Base-by-base conservation (phyloP, 30 jellyfish, hydroid and myxozoan species). In the Cassiopea andromeda region DNA sequence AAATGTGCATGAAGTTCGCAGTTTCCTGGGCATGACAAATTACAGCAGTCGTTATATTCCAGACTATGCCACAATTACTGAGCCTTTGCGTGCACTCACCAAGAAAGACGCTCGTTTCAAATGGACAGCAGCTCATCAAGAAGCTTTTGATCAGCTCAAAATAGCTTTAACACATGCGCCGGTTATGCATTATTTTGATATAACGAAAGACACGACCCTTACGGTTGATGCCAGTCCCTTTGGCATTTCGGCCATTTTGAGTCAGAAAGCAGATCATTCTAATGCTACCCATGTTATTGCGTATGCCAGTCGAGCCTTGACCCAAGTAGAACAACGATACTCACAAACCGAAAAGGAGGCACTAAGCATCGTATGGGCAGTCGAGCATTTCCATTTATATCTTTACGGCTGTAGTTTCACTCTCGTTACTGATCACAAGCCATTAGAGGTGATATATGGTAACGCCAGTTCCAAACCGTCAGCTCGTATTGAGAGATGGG, bases 251-350 rank as follows among this genome's bases (percentile, higher is more conserved):
- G 78, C 92, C 12, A 68, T 75, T 3, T 87, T 87, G 64, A 61
- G 69, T 18, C 92, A 87, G 88, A 2, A 77, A 48, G 92, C 44
- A 0, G 1, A 46, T 27, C 44, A 78, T 38, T 45, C 94, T 4
- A 72, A 49, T 44, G 43, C 47, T 16, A 5, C 68, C 54, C 46
- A 60, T 14, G 93, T 87, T n/a, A 64, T 87, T 43, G 92, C 57
- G 13, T 87, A 87, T 73, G 93, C 82, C 89, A 85, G 88, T 60
- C 84, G 94, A 7, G 71, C 94, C 59, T 81, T 80, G 16, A 60
- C 80, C 18, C 73, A n/a, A 7, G 89, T 80, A 12, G 89, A 80
- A 80, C 60, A 60, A 19, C 64, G 89, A 7, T 80, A 57, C 59
- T 80, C 89, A 12, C 82, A 80, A 46, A 80, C 89, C 5, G 81